phyloP scores from a whole-genome alignment of 2,888 invertebrate genomes.

The Xanthia icteritia region DNA sequence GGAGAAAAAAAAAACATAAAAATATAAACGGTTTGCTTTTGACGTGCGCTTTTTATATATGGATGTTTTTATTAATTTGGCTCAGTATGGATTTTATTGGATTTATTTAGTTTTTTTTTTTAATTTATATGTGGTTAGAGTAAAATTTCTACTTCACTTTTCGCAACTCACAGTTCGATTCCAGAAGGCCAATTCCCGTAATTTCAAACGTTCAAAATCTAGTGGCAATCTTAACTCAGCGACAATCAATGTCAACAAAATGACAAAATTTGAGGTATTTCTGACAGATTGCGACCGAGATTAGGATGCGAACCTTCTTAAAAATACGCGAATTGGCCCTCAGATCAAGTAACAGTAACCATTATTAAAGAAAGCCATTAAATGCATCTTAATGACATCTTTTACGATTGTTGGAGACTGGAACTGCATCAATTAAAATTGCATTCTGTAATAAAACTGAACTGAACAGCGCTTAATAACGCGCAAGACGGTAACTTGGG shows the following conservation, averaged over 20 bases:
- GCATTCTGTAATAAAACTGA: slow-evolving; percentile 39
- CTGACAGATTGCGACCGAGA: no score
- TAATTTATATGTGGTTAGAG: neutral
- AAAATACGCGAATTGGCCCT: no score
- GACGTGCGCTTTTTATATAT: no score
- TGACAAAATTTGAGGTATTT: no score
- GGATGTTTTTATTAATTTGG: neutral
- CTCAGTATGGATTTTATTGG: neutral
- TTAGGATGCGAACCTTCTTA: no score
- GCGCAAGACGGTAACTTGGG: slow-evolving; percentile 8
- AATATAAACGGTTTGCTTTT: neutral
- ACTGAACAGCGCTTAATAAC: slow-evolving; percentile 4
- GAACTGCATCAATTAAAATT: slow-evolving; percentile 6
- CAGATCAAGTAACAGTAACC: slow-evolving; percentile 4
- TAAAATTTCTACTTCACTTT: neutral
- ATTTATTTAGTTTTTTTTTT: neutral
- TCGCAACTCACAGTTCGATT: neutral
- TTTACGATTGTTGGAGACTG: slow-evolving; percentile 17
- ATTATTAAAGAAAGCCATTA: neutral
- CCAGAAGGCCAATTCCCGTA: neutral
- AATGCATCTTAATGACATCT: neutral
- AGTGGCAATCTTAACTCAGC: no score
- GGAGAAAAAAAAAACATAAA: no score
- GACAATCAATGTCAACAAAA: no score
- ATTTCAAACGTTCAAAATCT: no score